Evolutionary conservation across 2,797 vertebrate species (phyloP).

Genomic region (Karalla daura): DNA sequence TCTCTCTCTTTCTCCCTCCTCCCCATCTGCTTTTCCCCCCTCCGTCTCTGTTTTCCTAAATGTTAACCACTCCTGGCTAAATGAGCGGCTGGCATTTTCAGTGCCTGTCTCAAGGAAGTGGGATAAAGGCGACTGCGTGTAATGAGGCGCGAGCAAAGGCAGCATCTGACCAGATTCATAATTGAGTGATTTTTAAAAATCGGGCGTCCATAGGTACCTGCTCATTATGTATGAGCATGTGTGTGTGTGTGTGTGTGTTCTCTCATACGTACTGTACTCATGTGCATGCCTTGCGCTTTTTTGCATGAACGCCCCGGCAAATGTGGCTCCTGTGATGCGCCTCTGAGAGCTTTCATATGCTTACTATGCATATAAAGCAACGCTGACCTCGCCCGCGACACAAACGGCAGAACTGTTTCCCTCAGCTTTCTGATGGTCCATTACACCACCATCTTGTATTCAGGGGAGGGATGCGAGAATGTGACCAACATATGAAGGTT

Average conservation of each 20-base stretch:
- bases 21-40: constrained; percentile 50
- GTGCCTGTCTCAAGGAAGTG: constrained; percentile 49
- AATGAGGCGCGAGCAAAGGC: constrained; percentile 76
- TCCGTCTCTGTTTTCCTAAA: constrained; percentile 55
- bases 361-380: constrained; percentile 35
- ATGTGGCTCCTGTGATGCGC: constrained; percentile 23
- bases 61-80: constrained; percentile 74
- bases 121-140: constrained; percentile 64
- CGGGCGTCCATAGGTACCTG: constrained; percentile 68
- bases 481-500: constrained; percentile 4
- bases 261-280: constrained; percentile 15
- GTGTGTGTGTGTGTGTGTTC: too few relatives aligned
- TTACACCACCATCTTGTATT: constrained; percentile 28
- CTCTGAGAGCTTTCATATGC: constrained; percentile 52
- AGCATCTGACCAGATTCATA: constrained; percentile 78
- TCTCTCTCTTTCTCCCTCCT: constrained; percentile 48
- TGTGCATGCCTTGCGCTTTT: constrained; percentile 25
- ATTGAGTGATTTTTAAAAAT: constrained; percentile 80
- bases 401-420: constrained; percentile 24
- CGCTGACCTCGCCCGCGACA: constrained; percentile 10
- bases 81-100: constrained; percentile 62
- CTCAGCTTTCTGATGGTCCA: constrained; percentile 24
- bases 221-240: constrained; percentile 73
- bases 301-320: constrained; percentile 37
- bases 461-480: constrained; percentile 10